Percentiles rank a stretch among this genome's conserved stretches.
Evolutionary conservation across 2,888 invertebrate species (phyloP).

Genomic region (Eilema caniola): DNA sequence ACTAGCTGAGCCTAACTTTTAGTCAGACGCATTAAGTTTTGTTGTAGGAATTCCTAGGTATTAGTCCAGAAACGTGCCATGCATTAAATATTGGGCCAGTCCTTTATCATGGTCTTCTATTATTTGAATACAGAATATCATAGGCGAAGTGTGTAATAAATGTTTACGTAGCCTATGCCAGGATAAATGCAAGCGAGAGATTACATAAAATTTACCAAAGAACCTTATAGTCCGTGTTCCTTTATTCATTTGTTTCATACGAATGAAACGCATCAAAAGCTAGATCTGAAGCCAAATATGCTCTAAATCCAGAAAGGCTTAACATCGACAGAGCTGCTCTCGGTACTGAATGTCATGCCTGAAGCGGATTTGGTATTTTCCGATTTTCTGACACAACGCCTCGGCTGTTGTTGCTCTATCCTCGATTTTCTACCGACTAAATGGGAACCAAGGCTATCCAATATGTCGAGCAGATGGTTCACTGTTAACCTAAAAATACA

Average conservation of each 20-base stretch:
- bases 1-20: too few relatives aligned
- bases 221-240: slow-evolving; percentile 26
- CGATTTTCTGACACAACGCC: slow-evolving; percentile 69
- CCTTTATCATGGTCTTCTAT: too few relatives aligned
- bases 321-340: slow-evolving; percentile 62
- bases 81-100: too few relatives aligned
- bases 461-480: slow-evolving; percentile 39
- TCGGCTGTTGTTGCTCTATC: slow-evolving; percentile 50
- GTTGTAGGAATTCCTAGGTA: too few relatives aligned
- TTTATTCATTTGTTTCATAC: slow-evolving; percentile 32
- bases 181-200: too few relatives aligned
- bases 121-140: too few relatives aligned
- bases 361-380: slow-evolving; percentile 68
- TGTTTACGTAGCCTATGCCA: too few relatives aligned
- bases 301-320: slow-evolving; percentile 65
- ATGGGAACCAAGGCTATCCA: slow-evolving; percentile 59
- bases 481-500: slow-evolving; percentile 43
- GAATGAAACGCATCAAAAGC: slow-evolving; percentile 53
- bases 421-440: slow-evolving; percentile 60
- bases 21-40: too few relatives aligned
- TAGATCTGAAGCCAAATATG: slow-evolving; percentile 59
- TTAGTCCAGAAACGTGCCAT: too few relatives aligned
- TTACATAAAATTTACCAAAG: background rate
- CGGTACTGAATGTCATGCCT: slow-evolving; percentile 61
- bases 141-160: too few relatives aligned